A percentile compares a stretch with the other conserved stretches of the same genome.
Evolutionary conservation across 2,888 invertebrate species (phyloP).

Genomic region (Diarsia mendica): DNA sequence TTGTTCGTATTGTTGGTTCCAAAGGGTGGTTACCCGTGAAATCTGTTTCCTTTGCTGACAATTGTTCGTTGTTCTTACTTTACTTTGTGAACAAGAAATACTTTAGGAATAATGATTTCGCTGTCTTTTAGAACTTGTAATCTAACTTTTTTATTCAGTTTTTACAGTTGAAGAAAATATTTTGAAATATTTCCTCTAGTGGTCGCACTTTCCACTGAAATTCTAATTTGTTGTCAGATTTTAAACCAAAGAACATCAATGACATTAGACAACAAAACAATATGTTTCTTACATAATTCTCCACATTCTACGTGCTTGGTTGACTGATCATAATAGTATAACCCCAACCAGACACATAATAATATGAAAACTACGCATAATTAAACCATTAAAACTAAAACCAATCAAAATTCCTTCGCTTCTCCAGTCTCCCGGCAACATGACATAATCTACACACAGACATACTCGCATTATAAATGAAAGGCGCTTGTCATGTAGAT

Average conservation of each 20-base stretch:
- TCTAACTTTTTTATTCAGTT: conserved; percentile 31
- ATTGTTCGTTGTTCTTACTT: conserved; percentile 26
- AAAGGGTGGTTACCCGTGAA: conserved; percentile 11
- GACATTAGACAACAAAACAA: too few relatives aligned
- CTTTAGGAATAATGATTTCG: not conserved
- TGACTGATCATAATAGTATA: too few relatives aligned
- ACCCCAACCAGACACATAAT: not conserved
- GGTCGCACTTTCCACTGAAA: not conserved
- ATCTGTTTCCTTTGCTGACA: conserved; percentile 16
- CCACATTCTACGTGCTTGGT: not conserved
- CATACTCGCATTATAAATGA: not conserved
- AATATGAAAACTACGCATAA: not conserved
- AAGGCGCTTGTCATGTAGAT: not conserved
- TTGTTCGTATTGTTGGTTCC: conserved; percentile 30
- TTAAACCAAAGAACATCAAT: not conserved
- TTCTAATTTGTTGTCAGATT: not conserved
- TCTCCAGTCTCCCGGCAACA: conserved; percentile 6
- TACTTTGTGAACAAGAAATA: conserved; percentile 9
- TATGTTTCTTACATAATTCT: not conserved
- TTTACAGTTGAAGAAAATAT: not conserved
- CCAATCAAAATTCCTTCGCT: conserved; percentile 18
- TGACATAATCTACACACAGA: not conserved
- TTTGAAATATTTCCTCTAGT: not conserved
- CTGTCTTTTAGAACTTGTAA: conserved; percentile 7
- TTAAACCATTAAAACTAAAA: conserved; percentile 21